Conservation (phyloP, 1,140 invertebrate genomes). For the Musca domestica region DNA sequence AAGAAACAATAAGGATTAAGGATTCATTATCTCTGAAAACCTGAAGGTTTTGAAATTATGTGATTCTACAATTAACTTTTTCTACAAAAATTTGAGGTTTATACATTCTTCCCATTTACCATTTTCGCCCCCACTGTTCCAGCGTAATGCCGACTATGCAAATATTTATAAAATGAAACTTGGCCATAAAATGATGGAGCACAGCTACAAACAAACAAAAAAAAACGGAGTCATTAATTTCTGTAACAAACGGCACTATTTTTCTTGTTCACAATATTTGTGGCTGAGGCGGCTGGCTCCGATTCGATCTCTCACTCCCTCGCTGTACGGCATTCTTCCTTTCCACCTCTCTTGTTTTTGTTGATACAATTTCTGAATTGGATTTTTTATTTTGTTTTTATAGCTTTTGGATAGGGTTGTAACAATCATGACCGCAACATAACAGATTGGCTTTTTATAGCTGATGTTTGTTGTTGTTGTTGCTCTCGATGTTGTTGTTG, state of each 20-base stretch:
- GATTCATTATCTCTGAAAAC: no score
- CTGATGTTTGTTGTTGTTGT: not conserved
- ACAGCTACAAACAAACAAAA: not conserved
- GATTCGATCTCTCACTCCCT: not conserved
- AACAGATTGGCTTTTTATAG: conserved; percentile 16
- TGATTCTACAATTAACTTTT: no score
- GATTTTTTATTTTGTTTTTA: not conserved
- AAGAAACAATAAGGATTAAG: no score
- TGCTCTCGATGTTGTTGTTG: no score
- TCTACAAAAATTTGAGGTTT: no score
- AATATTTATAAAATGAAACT: no score
- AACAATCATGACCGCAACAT: conserved; percentile 11
- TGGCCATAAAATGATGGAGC: not conserved
- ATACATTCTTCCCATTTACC: no score
- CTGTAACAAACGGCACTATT: conserved; percentile 3
- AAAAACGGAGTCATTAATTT: conserved; percentile 11
- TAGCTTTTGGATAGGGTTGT: conserved; percentile 12
- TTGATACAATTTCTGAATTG: not conserved
- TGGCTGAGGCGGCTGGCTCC: not conserved
- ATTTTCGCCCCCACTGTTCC: no score
- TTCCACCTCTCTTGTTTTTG: not conserved
- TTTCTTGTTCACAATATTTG: not conserved
- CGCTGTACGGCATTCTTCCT: no score
- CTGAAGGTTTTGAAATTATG: no score
- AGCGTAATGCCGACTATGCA: no score